Evolutionary conservation across 37 sponge, comb jelly and placozoan genomes (phyloP), one percentile per base, ranked within the genome.

Genomic region (Hexactinellida sp.): DNA sequence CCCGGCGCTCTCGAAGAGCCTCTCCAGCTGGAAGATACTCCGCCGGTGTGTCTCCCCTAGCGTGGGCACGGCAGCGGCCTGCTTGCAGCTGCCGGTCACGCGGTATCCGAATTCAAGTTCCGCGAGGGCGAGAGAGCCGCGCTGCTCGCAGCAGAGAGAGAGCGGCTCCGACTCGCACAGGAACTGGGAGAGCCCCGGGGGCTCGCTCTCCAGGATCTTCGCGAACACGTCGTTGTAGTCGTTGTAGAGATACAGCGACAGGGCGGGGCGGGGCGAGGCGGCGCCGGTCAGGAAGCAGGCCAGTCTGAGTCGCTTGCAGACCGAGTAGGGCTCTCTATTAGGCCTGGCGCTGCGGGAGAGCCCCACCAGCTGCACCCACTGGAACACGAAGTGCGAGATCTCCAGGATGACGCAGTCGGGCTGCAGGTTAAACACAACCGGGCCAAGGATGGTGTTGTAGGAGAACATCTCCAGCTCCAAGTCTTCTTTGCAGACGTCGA

Each of bases 351-450:
- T 7, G 3, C 30, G 3, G 34, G 76, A 63, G 34, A 63, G 32
- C 25, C 28, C 76, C 25, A 63, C 76, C 13, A 63, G 34, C 34
- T 63, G 76, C 34, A 63, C 76, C 76, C 76, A 63, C 76, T 63
- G 76, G 76, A 63, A 63, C 34, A 63, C 76, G 34, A 63, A 63
- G 76, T 63, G 76, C 3, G 76, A 63, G 34, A 63, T 63, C 30
- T 63, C 76, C 5, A 63, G 34, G 13, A 63, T 63, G 3, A 63
- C 76, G 34, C 5, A n/a, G 5, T 63, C 76, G 3, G 76, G 34
- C 76, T 63, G 76, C 34, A 63, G 76, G 76, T 63, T 63, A 23
- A 63, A 63, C 5, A 63, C 76, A 7, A 63, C 76, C 5, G 76
- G 76, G 5, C 76, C 76, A 23, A 63, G 76, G 34, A 63, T 63